Base-by-base conservation (phyloP, 2,888 invertebrate genomes). In the Koerneria pararmatus region DNA sequence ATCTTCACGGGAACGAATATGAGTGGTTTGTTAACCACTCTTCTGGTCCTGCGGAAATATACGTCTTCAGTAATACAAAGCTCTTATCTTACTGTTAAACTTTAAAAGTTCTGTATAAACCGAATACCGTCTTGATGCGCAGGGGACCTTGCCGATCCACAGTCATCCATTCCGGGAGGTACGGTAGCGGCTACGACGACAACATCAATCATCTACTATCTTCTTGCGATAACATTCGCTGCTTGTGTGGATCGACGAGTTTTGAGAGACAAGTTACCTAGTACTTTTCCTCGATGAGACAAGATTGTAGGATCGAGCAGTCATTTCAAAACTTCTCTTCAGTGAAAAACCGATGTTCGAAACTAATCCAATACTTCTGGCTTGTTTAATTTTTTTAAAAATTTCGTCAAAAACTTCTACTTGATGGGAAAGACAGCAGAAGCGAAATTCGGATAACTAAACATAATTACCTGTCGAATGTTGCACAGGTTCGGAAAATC, bases 1-100 rank as follows among this genome's bases (percentile, higher is more conserved):
- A 98, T 98, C 74, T 95, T 98, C 93, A 98, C 98, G 69, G 97
- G 98, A 29, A 95, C 95, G 2, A 98, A 98, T 86, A 89, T 97
- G 82, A 95, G 95, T 31, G 98, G 80, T 78, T 53, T 11, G 64
- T 32, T 19, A n/a, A n/a, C 46, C 11, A 11, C 46, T 15, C 46
- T 15, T 15, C 24, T 62, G 29, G 35, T n/a, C 51, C 31, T 19
- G 41, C 22, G 35, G 24, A 6, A 22, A 54, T 34, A 31, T 2
- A 8, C 49, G 32, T 27, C 6, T 5, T n/a, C n/a, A 57, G n/a
- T 53, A 6, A 4, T 27, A 24, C 19, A 32, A 41, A 41, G 46
- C 41, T 6, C 3, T n/a, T n/a, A 41, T n/a, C n/a, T 41, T 41
- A 41, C n/a, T 41, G 11, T n/a, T 41, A 59, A 8, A 59, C 27